Conservation (phyloP, 2,888 invertebrate genomes). For the Idaea biselata region DNA sequence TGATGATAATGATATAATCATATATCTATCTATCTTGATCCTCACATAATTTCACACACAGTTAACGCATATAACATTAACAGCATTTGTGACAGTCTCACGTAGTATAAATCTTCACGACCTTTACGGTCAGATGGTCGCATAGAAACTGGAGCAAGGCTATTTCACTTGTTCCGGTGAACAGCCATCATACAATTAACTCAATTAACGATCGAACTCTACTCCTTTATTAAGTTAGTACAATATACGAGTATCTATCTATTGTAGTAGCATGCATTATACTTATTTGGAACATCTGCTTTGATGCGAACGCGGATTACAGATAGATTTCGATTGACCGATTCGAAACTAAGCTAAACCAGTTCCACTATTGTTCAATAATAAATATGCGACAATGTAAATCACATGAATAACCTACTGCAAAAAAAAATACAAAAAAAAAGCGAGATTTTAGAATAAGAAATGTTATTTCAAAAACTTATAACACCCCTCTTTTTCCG, state of each 20-base stretch:
- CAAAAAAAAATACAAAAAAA: no score
- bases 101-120: neutral
- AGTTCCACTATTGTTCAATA: no score
- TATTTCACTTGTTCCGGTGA: neutral
- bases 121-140: neutral
- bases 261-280: neutral
- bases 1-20: no score
- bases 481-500: no score
- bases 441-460: no score
- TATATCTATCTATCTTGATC: no score
- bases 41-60: no score
- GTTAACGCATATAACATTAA: no score
- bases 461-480: no score
- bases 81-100: neutral
- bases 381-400: no score
- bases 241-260: neutral
- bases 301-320: neutral
- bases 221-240: neutral
- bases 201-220: neutral
- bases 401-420: no score
- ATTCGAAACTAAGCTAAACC: no score
- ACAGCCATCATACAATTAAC: neutral
- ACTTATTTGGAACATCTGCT: neutral
- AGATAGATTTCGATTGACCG: neutral
- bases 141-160: neutral